These are phyloP conservation scores for Trididemnum clinides DNA, from an alignment of 23 tunicate species.

Conservation along the genomic window DNA sequence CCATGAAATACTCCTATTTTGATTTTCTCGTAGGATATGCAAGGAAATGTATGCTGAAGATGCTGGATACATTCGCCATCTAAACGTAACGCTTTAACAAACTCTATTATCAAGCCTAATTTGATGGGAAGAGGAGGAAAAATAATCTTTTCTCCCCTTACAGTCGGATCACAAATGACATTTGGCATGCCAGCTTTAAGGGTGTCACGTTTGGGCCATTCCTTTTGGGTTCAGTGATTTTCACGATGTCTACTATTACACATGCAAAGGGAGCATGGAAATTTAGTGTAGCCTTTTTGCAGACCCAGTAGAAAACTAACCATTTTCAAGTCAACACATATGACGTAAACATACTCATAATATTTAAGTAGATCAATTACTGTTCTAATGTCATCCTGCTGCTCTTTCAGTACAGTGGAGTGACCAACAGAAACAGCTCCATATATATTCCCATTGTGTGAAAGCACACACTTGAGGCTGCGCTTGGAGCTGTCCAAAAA, in stretches of 20 bases:
- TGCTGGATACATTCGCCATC: not conserved
- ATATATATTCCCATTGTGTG: too few relatives aligned
- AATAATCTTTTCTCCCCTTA: too few relatives aligned
- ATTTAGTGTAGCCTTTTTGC: not conserved
- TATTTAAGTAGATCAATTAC: not conserved
- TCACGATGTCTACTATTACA: not conserved
- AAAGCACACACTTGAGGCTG: too few relatives aligned
- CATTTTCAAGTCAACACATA: too few relatives aligned
- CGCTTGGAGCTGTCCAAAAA: too few relatives aligned
- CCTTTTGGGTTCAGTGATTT: not conserved
- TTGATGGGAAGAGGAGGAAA: too few relatives aligned
- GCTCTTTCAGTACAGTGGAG: too few relatives aligned
- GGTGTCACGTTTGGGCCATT: not conserved
- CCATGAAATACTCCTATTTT: slow-evolving; percentile 13
- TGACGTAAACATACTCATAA: not conserved
- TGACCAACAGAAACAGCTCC: too few relatives aligned
- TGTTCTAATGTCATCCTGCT: too few relatives aligned
- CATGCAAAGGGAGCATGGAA: too few relatives aligned
- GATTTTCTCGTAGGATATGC: not conserved
- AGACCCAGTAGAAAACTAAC: not conserved
- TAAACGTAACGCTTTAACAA: not conserved
- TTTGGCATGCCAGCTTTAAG: not conserved
- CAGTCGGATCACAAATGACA: not conserved
- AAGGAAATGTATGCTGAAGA: not conserved
- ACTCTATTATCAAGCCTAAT: not conserved